These are phyloP conservation scores for Asbolus verrucosus DNA, from an alignment of 1,140 invertebrate species.

Conservation along the genomic window DNA sequence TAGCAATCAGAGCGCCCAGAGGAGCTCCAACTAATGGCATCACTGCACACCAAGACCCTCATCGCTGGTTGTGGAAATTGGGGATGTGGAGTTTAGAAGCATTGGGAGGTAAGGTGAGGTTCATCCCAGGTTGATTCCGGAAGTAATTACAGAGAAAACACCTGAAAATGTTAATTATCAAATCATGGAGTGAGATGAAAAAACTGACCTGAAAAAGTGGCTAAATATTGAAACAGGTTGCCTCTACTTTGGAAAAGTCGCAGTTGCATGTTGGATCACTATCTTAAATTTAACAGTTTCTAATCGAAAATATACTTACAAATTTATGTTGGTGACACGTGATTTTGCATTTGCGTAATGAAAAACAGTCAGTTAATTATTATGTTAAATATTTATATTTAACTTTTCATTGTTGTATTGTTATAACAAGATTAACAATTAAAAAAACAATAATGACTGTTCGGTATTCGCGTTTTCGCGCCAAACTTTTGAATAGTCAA, in stretches of 20 bases:
- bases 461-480: no score
- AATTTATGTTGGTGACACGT: no score
- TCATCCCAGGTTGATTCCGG: constrained; percentile 61
- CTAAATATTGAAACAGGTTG: constrained; percentile 56
- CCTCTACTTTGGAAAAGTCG: constrained; percentile 33
- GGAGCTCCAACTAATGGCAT: constrained; percentile 65
- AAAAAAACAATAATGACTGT: no score
- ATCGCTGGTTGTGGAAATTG: constrained; percentile 68
- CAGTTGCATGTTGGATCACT: neutral
- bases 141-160: constrained; percentile 55
- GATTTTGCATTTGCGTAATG: no score
- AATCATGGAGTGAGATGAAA: neutral
- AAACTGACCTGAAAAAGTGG: constrained; percentile 54
- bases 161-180: constrained; percentile 52
- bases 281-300: no score
- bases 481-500: no score
- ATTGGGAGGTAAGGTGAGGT: constrained; percentile 60
- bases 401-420: no score
- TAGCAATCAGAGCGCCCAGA: constrained; percentile 66
- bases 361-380: no score
- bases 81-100: constrained; percentile 52
- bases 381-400: no score
- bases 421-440: no score
- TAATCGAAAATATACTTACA: no score
- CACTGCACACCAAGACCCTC: constrained; percentile 75